Evolutionary conservation across 2,888 invertebrate genomes (phyloP).

Genomic region (Andrena praecox): DNA sequence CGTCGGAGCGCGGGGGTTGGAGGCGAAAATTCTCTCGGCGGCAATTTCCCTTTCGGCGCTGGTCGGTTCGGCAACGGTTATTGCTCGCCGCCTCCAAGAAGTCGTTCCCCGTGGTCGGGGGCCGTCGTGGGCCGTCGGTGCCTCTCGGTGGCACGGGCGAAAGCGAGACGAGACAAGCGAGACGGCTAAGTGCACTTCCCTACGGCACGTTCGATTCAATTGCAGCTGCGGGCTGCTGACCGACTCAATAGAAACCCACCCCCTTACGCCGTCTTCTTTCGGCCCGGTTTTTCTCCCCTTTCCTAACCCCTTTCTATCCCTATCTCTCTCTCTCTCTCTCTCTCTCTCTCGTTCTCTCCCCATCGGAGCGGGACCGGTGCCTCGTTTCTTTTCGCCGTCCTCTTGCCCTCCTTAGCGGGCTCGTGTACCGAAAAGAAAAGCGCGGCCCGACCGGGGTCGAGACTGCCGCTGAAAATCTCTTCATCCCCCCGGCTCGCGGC

Average conservation of each 20-base stretch:
- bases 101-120: slow-evolving; percentile 28
- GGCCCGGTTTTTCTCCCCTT: slow-evolving; percentile 16
- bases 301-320: neutral
- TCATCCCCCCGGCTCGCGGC: neutral
- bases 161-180: slow-evolving; percentile 73
- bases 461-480: slow-evolving; percentile 19
- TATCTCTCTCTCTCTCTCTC: neutral
- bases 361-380: slow-evolving; percentile 17
- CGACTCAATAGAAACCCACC: slow-evolving; percentile 64
- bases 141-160: slow-evolving; percentile 38
- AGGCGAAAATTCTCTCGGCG: slow-evolving; percentile 62
- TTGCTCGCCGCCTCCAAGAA: slow-evolving; percentile 55
- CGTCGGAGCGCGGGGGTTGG: slow-evolving; percentile 36
- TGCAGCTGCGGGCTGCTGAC: slow-evolving; percentile 71
- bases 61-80: slow-evolving; percentile 52
- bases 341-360: slow-evolving; percentile 1
- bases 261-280: slow-evolving; percentile 15
- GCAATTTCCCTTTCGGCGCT: slow-evolving; percentile 56
- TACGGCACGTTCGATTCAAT: slow-evolving; percentile 78
- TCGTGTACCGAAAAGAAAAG: slow-evolving; percentile 40
- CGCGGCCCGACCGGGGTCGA: slow-evolving; percentile 14
- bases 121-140: slow-evolving; percentile 11
- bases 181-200: slow-evolving; percentile 77
- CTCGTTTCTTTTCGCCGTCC: slow-evolving; percentile 17
- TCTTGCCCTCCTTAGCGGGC: slow-evolving; percentile 20